Evolutionary conservation across 2,113 vertebrate genomes (phyloP).

Genomic region (Myiopsitta monachus): DNA sequence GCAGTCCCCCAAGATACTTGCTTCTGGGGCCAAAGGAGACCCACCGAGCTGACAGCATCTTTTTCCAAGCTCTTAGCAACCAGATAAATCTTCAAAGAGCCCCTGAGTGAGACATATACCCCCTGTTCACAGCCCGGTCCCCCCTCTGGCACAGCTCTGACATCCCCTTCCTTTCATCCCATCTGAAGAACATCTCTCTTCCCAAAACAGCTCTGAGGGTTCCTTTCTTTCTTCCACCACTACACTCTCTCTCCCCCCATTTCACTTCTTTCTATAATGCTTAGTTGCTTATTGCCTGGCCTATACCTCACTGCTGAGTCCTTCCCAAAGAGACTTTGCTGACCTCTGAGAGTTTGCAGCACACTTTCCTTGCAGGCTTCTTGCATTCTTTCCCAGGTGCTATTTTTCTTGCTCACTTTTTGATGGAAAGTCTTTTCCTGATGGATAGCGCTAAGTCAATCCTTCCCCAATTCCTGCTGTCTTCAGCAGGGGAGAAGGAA

Average conservation of each 20-base stretch:
- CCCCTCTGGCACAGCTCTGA: neutral
- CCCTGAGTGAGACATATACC: neutral
- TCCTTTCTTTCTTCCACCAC: neutral
- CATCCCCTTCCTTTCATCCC: neutral
- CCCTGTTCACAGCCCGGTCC: fast-evolving
- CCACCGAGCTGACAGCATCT: neutral
- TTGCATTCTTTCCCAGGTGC: neutral
- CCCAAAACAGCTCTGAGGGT: neutral
- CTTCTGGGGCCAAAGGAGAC: neutral
- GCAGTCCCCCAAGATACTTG: neutral
- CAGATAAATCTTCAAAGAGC: slow-evolving; percentile 42
- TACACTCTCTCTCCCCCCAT: neutral
- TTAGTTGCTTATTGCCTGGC: neutral
- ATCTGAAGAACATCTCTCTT: neutral
- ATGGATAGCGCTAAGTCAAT: slow-evolving; percentile 56
- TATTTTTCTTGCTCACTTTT: slow-evolving; percentile 59
- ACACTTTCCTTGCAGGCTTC: neutral
- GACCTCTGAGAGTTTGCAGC: neutral
- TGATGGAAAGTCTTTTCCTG: slow-evolving; percentile 64
- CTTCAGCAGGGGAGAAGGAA: slow-evolving; percentile 34
- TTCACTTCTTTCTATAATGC: neutral
- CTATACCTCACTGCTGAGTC: neutral
- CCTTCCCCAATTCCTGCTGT: slow-evolving; percentile 54
- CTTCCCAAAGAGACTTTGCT: neutral
- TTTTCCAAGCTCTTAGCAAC: neutral